Base-by-base conservation (phyloP, 1,140 invertebrate genomes). In the Drosophila busckii region DNA sequence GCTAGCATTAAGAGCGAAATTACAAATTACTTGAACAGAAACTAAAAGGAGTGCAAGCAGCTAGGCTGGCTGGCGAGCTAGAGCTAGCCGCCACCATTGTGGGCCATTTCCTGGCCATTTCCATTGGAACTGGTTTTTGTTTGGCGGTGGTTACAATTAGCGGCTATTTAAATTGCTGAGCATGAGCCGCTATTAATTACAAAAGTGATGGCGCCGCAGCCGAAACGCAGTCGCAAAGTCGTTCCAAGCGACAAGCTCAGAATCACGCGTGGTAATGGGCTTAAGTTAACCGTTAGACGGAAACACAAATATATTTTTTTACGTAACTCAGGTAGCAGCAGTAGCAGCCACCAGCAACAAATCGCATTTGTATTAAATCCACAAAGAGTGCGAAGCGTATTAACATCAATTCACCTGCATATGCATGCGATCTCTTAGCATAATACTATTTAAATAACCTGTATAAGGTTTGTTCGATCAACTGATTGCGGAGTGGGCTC, bases 161-260 rank as follows among this genome's bases (percentile, higher is more conserved):
- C 70, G 70, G 64, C 70, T 75, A 75, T 75, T 75, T 75, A 63
- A 75, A 75, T 75, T 64, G 70, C 70, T 53, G 66, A 69, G 71
- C 70, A 75, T 69, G 70, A 65, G 70, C 70, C 64, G 64, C 70
- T 75, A 75, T 75, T 75, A 75, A 75, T 75, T 75, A 75, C 70
- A 54, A 49, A 61, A 70, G 71, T 70, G 68, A 70, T 71, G 68
- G 67, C 61, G 66, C 68, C 9, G 12, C 23, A 16, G 32, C 48
- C 58, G 46, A 73, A 63, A 62, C 46, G 45, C 31, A 71, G 58
- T n/a, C n/a, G 41, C 68, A 73, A 73, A 73, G 69, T 73, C 46
- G 69, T 73, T 73, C 68, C 31, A 38, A 35, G 59, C 53, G 29
- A 49, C 55, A 58, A n/a, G 49, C 59, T 49, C 46, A 53, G 52